Evolutionary conservation across 2,797 vertebrate species (phyloP).

Genomic region (Glyptemys insculpta): DNA sequence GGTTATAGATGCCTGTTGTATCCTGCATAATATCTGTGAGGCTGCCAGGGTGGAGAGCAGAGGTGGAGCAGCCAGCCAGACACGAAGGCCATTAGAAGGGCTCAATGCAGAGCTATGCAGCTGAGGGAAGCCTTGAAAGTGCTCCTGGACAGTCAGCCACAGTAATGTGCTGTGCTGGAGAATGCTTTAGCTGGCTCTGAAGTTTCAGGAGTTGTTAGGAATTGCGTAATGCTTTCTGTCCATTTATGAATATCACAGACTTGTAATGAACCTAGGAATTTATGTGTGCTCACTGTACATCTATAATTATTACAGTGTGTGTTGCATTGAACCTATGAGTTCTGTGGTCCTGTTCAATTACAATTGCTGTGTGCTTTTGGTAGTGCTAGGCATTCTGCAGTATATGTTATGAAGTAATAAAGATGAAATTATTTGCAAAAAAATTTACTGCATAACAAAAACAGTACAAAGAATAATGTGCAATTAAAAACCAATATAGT

Average conservation of each 20-base stretch:
- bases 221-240: neutral
- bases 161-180: neutral
- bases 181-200: neutral
- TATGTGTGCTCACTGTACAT: neutral
- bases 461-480: neutral
- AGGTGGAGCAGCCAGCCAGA: neutral
- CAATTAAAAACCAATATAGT: neutral
- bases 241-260: neutral
- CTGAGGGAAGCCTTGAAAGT: neutral
- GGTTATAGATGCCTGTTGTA: neutral
- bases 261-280: neutral
- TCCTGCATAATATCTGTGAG: no score
- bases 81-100: neutral
- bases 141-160: neutral
- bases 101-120: neutral
- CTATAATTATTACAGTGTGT: neutral
- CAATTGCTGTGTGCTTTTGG: neutral
- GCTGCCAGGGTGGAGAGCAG: neutral
- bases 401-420: neutral
- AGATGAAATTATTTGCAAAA: neutral
- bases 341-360: neutral
- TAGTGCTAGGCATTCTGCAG: neutral
- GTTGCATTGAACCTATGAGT: neutral
- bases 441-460: neutral
- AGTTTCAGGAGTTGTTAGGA: neutral